Conservation (phyloP, 2,113 vertebrate species). For the Amia ocellicauda region DNA sequence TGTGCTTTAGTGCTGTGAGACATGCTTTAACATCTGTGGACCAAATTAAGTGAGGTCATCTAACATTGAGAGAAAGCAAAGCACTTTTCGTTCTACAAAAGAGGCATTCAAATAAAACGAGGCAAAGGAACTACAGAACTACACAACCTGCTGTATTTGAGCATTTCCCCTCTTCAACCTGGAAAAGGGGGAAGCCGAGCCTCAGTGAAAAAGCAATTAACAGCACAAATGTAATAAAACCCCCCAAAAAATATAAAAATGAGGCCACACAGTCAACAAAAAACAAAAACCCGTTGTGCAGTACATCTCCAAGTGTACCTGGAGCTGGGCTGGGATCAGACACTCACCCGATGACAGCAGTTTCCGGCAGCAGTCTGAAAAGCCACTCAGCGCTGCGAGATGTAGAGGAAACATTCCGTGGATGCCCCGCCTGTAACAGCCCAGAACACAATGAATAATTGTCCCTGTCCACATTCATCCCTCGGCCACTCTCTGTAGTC, state of each 20-base stretch:
- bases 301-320: no score
- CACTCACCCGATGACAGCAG: slow-evolving; percentile 89
- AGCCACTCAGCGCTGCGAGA: slow-evolving; percentile 95
- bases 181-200: neutral
- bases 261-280: no score
- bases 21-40: neutral
- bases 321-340: neutral
- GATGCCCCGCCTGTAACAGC: slow-evolving; percentile 78
- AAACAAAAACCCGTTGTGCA: no score
- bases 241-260: no score
- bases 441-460: slow-evolving; percentile 4
- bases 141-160: neutral
- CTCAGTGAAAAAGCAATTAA: neutral
- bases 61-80: neutral
- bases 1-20: neutral
- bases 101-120: neutral
- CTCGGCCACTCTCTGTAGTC: neutral
- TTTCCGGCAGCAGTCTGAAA: slow-evolving; percentile 97
- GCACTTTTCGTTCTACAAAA: neutral
- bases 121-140: neutral
- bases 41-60: neutral
- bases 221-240: neutral
- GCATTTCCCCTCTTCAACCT: neutral
- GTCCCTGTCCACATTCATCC: neutral
- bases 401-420: slow-evolving; percentile 98